A percentile compares a stretch with the other conserved stretches of the same genome.
Evolutionary conservation across 2,797 vertebrate species (phyloP).

Genomic region (Cephalopachus bancanus): DNA sequence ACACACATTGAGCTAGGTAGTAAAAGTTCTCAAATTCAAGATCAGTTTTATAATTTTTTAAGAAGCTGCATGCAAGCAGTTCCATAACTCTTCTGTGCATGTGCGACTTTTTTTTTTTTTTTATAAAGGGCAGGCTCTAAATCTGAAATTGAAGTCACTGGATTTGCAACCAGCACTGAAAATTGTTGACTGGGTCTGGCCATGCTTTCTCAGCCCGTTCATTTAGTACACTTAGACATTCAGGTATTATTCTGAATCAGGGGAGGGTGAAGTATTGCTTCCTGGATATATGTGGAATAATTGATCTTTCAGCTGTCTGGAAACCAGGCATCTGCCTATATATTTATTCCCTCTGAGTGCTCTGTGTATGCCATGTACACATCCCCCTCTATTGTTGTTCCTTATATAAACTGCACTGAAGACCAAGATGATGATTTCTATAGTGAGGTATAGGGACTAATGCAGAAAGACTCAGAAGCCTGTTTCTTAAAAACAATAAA

Average conservation of each 20-base stretch:
- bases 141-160: conserved; percentile 36
- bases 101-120: not conserved
- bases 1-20: not conserved
- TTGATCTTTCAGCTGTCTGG: conserved; percentile 21
- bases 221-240: not conserved
- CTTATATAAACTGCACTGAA: not conserved
- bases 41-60: not conserved
- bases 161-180: conserved; percentile 31
- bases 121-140: not conserved
- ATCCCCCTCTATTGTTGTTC: not conserved
- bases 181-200: not conserved
- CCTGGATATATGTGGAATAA: conserved; percentile 14
- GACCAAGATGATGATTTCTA: not conserved
- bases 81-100: not conserved
- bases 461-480: not conserved
- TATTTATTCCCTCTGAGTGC: not conserved
- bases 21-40: conserved; percentile 19
- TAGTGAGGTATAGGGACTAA: not conserved
- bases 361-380: not conserved
- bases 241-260: not conserved
- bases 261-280: not conserved
- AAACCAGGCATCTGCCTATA: conserved; percentile 2
- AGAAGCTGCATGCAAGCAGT: not conserved
- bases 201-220: not conserved
- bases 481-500: conserved; percentile 36